These are phyloP conservation scores for Scolopax bukidnonensis DNA, from an alignment of 2,797 vertebrate genomes.

Conservation along the genomic window DNA sequence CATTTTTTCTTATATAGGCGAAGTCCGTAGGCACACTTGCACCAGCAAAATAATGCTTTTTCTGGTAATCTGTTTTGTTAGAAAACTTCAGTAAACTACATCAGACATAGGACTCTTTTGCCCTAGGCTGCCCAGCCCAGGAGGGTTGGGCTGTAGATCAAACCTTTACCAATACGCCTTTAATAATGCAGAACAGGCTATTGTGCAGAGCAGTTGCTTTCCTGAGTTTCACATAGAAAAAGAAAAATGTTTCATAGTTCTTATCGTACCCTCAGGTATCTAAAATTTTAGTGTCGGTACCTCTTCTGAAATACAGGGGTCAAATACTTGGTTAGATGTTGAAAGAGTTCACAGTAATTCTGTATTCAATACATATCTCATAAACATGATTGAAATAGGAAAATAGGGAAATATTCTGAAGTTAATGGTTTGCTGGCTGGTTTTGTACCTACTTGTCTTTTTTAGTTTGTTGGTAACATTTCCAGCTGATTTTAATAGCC, in stretches of 20 bases:
- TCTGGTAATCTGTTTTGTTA: neutral
- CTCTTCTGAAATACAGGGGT: neutral
- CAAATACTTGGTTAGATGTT: neutral
- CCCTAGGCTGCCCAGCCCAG: constrained; percentile 8
- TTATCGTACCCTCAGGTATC: neutral
- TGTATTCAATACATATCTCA: neutral
- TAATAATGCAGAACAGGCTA: neutral
- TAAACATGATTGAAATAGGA: neutral
- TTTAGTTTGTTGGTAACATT: neutral
- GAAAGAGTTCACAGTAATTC: neutral
- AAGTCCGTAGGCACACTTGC: neutral
- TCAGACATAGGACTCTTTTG: neutral
- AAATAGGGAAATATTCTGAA: neutral
- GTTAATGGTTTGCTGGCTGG: neutral
- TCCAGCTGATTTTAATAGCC: neutral
- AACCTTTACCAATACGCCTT: constrained; percentile 15
- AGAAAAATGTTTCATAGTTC: neutral
- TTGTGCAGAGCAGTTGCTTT: neutral
- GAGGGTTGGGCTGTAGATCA: constrained; percentile 12
- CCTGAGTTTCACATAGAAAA: neutral
- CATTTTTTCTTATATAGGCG: neutral
- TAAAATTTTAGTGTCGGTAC: neutral
- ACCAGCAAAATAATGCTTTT: neutral
- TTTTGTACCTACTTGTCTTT: neutral
- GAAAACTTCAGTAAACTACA: neutral